A percentile compares a stretch with the other conserved stretches of the same genome.
These are phyloP conservation scores for Dexiosoma caninum DNA, from an alignment of 2,888 invertebrate species.

Conservation along the genomic window DNA sequence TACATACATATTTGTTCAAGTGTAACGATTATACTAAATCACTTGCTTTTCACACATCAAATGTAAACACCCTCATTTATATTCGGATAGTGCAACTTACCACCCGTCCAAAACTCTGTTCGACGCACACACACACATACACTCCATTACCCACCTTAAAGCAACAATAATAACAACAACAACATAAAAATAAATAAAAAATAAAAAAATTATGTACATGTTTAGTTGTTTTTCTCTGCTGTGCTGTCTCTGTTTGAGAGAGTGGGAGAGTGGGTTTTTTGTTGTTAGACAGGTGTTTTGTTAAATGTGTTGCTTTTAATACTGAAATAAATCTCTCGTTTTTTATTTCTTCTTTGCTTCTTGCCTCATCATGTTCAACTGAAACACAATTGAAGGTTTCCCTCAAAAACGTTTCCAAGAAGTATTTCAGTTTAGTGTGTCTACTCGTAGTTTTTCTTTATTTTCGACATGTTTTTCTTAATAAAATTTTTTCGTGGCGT, in stretches of 20 bases:
- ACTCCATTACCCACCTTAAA: conserved; percentile 38
- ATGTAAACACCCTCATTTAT: neutral
- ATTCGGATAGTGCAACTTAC: too few species aligned
- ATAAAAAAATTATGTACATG: neutral
- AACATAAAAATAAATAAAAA: conserved; percentile 13
- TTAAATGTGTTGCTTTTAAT: conserved; percentile 60
- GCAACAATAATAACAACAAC: conserved; percentile 23
- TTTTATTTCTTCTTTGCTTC: neutral
- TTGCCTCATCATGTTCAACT: conserved; percentile 21
- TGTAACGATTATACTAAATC: conserved; percentile 58
- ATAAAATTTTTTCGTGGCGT: conserved; percentile 5
- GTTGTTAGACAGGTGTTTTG: conserved; percentile 51
- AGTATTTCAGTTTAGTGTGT: conserved; percentile 14
- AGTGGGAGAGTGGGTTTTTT: neutral
- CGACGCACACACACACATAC: conserved; percentile 5
- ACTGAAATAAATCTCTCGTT: conserved; percentile 56
- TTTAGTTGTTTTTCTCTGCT: too few species aligned
- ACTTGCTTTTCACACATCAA: conserved; percentile 56
- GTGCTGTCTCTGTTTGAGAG: neutral
- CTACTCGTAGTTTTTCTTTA: neutral
- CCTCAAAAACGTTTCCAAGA: neutral
- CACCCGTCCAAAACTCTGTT: too few species aligned
- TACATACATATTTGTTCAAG: conserved; percentile 29
- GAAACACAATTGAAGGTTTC: conserved; percentile 57
- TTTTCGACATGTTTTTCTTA: conserved; percentile 7